These are phyloP conservation scores for Choristoneura rosaceana DNA, from an alignment of 2,888 invertebrate genomes.

Conservation along the genomic window DNA sequence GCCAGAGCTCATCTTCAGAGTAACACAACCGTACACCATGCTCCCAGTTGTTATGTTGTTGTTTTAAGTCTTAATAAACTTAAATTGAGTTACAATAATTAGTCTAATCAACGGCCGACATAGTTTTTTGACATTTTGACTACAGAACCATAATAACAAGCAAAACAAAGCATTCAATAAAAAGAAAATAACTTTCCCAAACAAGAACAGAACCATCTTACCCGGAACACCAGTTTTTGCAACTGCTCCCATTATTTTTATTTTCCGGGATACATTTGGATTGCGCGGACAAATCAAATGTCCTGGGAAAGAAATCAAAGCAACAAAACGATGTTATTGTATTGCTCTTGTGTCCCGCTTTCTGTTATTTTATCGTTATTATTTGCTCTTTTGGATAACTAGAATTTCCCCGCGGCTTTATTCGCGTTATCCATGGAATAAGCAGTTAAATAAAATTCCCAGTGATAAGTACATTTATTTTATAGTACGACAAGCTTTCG, in stretches of 20 bases:
- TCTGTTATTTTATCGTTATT: constrained; percentile 25
- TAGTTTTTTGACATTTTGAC: too few relatives aligned
- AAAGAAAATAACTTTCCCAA: constrained; percentile 29
- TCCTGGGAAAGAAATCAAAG: constrained; percentile 53
- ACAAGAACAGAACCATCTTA: neutral
- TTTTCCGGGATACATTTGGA: constrained; percentile 59
- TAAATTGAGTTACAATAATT: too few relatives aligned
- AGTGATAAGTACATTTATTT: too few relatives aligned
- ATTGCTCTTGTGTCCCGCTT: constrained; percentile 9
- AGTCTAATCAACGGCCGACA: too few relatives aligned
- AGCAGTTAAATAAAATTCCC: too few relatives aligned
- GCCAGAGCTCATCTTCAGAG: too few relatives aligned
- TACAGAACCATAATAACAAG: neutral
- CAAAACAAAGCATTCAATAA: constrained; percentile 24
- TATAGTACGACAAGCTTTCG: too few relatives aligned
- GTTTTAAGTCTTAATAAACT: too few relatives aligned
- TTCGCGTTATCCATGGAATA: too few relatives aligned
- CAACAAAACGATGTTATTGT: constrained; percentile 42
- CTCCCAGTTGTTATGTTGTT: too few relatives aligned
- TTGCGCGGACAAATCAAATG: constrained; percentile 64
- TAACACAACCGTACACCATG: too few relatives aligned
- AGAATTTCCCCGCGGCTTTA: too few relatives aligned
- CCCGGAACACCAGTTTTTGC: constrained; percentile 48
- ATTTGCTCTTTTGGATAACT: neutral
- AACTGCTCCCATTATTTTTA: constrained; percentile 62